These are phyloP conservation scores for Laspeyria flexula DNA, from an alignment of 2,888 invertebrate species.

Conservation along the genomic window DNA sequence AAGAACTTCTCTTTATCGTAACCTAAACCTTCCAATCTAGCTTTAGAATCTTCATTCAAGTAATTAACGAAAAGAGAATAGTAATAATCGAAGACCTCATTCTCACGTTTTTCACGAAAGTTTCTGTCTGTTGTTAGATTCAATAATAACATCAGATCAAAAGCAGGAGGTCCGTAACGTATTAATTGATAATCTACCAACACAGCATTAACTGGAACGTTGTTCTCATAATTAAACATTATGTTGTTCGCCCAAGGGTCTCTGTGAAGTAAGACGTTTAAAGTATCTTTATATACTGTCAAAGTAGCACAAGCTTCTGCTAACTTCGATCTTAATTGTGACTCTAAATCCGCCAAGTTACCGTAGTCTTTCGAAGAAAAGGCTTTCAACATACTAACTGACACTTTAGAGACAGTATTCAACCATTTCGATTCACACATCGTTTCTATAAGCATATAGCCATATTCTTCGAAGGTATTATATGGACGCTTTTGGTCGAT, in stretches of 20 bases:
- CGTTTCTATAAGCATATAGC: conserved; percentile 44
- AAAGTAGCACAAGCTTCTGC: conserved; percentile 57
- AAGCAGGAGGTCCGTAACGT: conserved; percentile 70
- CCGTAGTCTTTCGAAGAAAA: conserved; percentile 57
- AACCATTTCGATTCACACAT: conserved; percentile 46
- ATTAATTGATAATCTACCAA: conserved; percentile 73
- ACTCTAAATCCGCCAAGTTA: conserved; percentile 49
- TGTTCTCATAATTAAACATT: conserved; percentile 64
- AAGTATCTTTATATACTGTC: conserved; percentile 50
- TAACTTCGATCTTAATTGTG: conserved; percentile 43
- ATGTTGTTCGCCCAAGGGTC: conserved; percentile 77
- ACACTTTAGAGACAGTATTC: conserved; percentile 60
- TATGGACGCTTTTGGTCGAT: conserved; percentile 36
- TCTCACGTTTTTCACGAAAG: conserved; percentile 61
- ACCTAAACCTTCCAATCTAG: conserved; percentile 48
- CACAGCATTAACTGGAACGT: conserved; percentile 57
- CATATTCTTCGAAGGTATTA: conserved; percentile 52
- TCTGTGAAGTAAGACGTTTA: conserved; percentile 71
- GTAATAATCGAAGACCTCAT: conserved; percentile 55
- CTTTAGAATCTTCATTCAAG: conserved; percentile 50
- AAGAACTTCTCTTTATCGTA: conserved; percentile 50
- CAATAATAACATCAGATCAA: conserved; percentile 65
- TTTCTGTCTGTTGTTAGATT: conserved; percentile 61
- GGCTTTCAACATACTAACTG: conserved; percentile 53
- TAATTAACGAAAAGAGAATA: conserved; percentile 53